Conservation (phyloP, 2,113 vertebrate species). For the Hystrix brachyura region DNA sequence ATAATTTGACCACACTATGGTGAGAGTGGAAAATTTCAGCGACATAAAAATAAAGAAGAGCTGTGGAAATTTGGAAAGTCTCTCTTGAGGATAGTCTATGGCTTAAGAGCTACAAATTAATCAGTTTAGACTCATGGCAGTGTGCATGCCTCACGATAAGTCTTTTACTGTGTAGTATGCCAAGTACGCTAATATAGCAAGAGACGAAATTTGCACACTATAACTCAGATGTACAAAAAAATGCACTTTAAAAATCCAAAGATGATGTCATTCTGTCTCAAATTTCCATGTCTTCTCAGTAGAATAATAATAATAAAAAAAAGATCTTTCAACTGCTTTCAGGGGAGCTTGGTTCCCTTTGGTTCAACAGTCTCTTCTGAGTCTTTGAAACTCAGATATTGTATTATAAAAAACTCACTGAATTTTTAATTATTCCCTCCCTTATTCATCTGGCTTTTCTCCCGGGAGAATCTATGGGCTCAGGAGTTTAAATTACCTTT, state of each 20-base stretch:
- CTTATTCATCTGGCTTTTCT: constrained; percentile 14
- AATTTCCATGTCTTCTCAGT: constrained; percentile 49
- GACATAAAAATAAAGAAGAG: constrained; percentile 54
- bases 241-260: constrained; percentile 48
- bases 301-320: neutral
- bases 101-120: constrained; percentile 60
- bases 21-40: constrained; percentile 56
- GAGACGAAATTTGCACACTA: constrained; percentile 61
- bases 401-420: neutral
- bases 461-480: neutral
- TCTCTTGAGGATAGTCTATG: constrained; percentile 24
- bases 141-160: constrained; percentile 5
- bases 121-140: neutral
- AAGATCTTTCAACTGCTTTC: constrained; percentile 31
- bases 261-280: constrained; percentile 61
- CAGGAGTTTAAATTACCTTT: neutral
- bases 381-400: constrained; percentile 40
- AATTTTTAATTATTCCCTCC: neutral
- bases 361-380: neutral
- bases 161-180: constrained; percentile 8
- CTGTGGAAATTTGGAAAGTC: constrained; percentile 47
- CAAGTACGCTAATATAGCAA: constrained; percentile 4
- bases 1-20: neutral
- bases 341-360: constrained; percentile 6
- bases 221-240: constrained; percentile 58